Conservation (phyloP, 2,888 invertebrate species). For the Loripinus fragilis region DNA sequence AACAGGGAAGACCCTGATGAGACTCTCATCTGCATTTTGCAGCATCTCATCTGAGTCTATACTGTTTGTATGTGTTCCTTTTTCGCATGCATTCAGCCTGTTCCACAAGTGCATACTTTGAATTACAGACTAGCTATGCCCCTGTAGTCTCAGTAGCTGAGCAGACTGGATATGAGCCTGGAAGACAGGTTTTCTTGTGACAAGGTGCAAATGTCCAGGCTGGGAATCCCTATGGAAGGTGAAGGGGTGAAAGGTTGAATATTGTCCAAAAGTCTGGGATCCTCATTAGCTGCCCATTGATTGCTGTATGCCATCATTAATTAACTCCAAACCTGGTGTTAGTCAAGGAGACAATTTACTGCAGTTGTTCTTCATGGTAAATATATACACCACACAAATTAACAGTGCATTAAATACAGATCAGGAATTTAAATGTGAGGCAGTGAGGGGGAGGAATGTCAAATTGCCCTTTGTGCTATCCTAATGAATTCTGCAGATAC, state of each 20-base stretch:
- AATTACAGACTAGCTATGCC: no score
- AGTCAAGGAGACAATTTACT: constrained; percentile 12
- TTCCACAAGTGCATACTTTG: no score
- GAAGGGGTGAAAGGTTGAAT: background rate
- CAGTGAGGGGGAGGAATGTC: background rate
- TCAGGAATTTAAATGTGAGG: constrained; percentile 13
- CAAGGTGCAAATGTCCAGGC: no score
- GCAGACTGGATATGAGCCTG: no score
- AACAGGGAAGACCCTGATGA: no score
- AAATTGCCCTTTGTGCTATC: constrained; percentile 10
- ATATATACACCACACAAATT: background rate
- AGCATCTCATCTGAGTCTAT: no score
- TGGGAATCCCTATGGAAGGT: background rate
- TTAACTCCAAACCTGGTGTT: constrained; percentile 11
- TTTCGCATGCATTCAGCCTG: no score
- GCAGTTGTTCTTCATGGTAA: constrained; percentile 4
- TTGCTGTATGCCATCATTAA: constrained; percentile 12
- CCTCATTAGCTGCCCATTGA: constrained; percentile 8
- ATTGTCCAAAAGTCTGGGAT: constrained; percentile 6
- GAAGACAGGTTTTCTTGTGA: no score
- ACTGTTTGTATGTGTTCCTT: no score
- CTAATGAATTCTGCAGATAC: constrained; percentile 10
- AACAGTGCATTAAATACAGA: constrained; percentile 7
- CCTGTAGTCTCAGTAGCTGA: no score
- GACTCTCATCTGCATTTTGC: no score